Conservation (phyloP, 2,113 vertebrate genomes). For the Elgaria multicarinata region DNA sequence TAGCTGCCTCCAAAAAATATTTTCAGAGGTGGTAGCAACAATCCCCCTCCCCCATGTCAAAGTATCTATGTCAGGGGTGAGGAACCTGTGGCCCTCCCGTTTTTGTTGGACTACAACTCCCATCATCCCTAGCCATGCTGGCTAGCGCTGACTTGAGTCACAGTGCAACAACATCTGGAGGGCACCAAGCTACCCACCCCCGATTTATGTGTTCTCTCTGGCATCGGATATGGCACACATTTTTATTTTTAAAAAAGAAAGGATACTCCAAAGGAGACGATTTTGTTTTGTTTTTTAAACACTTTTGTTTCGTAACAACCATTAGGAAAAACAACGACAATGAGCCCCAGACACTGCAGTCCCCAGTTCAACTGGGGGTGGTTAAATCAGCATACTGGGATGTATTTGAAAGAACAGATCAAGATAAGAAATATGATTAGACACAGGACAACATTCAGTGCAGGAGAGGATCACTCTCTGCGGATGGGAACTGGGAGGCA, state of each 20-base stretch:
- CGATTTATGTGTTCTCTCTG: accelerated
- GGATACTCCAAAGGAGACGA: neutral
- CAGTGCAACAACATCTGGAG: neutral
- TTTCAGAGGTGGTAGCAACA: neutral
- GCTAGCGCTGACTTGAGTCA: neutral
- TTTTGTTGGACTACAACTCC: neutral
- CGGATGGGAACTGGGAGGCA: neutral
- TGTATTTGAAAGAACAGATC: neutral
- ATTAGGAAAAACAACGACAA: neutral
- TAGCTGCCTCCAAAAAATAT: neutral
- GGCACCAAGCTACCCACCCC: too few relatives aligned
- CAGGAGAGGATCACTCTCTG: neutral
- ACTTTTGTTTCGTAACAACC: neutral
- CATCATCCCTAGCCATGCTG: neutral
- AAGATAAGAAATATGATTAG: accelerated
- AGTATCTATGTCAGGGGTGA: neutral
- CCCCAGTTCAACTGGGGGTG: constrained; percentile 25
- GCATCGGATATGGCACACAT: neutral
- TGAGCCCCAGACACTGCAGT: neutral
- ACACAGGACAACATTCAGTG: constrained; percentile 6
- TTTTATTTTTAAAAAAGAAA: neutral
- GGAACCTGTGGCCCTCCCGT: neutral
- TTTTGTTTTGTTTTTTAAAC: constrained; percentile 4
- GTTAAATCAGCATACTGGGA: neutral
- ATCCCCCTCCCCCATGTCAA: neutral